phyloP scores from a whole-genome alignment of 2,797 vertebrate species.

The Tiaroga cobitis region DNA sequence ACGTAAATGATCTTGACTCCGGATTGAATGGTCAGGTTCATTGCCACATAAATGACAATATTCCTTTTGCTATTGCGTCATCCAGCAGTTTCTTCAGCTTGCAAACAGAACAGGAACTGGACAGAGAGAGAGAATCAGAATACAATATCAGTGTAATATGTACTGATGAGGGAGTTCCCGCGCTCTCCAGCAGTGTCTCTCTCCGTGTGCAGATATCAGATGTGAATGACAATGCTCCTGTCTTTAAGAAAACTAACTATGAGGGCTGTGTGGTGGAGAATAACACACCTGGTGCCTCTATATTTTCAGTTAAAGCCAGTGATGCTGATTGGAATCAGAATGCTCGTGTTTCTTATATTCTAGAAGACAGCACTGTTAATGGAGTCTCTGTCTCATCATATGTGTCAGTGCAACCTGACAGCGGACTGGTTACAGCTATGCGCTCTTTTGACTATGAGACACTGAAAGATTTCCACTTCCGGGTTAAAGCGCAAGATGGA shows the following conservation, averaged over 20 bases:
- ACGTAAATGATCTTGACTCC: constrained; percentile 77
- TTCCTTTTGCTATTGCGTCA: constrained; percentile 74
- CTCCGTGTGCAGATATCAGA: constrained; percentile 71
- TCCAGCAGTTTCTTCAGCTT: constrained; percentile 75
- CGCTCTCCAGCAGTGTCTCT: constrained; percentile 64
- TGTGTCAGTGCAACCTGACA: constrained; percentile 58
- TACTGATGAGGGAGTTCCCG: constrained; percentile 67
- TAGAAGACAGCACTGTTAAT: constrained; percentile 48
- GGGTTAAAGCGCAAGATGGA: constrained; percentile 67
- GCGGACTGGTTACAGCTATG: constrained; percentile 45
- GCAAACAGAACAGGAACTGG: constrained; percentile 71
- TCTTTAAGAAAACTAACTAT: constrained; percentile 69
- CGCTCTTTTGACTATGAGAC: constrained; percentile 68
- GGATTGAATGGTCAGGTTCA: constrained; percentile 75
- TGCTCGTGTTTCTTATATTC: constrained; percentile 69
- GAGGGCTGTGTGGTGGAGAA: constrained; percentile 73
- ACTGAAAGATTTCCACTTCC: constrained; percentile 59
- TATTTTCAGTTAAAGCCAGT: constrained; percentile 68
- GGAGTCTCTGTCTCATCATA: constrained; percentile 37
- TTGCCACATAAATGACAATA: constrained; percentile 71
- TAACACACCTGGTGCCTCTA: constrained; percentile 68
- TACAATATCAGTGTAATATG: constrained; percentile 73
- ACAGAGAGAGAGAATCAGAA: constrained; percentile 71
- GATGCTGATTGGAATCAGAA: constrained; percentile 75
- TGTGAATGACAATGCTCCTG: constrained; percentile 78